A percentile compares a stretch with the other conserved stretches of the same genome.
Evolutionary conservation across 2,888 invertebrate species (phyloP).

Genomic region (Phortica magna): DNA sequence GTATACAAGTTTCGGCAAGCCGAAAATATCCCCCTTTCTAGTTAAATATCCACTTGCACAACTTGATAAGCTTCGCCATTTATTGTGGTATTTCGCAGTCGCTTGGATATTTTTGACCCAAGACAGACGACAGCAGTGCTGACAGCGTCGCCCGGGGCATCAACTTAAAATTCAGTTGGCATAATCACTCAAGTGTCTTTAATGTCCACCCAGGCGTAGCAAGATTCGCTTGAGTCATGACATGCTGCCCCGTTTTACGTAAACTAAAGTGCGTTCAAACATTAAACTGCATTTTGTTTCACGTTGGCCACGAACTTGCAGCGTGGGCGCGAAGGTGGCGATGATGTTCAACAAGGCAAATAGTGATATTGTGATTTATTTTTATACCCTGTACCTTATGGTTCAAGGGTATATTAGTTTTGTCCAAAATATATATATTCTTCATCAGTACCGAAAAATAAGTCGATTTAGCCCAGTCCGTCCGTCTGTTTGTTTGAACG

Average conservation of each 20-base stretch:
- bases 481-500: too few species aligned
- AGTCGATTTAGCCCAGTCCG: too few species aligned
- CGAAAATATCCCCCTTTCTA: too few species aligned
- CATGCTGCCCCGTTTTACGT: background rate
- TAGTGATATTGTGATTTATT: background rate
- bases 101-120: background rate
- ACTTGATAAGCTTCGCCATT: too few species aligned
- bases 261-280: background rate
- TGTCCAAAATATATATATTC: too few species aligned
- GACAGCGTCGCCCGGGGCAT: background rate
- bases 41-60: too few species aligned
- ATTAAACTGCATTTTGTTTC: constrained; percentile 6
- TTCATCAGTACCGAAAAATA: too few species aligned
- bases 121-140: background rate
- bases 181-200: constrained; percentile 25
- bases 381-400: too few species aligned
- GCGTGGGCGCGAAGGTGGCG: background rate
- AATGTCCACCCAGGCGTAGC: constrained; percentile 5
- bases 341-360: background rate
- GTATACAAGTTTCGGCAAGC: too few species aligned
- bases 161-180: constrained; percentile 22
- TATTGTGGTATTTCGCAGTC: too few species aligned
- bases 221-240: background rate
- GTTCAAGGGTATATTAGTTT: too few species aligned
- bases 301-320: background rate